Conservation (phyloP, 2,797 vertebrate genomes). For the Typhlichthys eigenmanni region DNA sequence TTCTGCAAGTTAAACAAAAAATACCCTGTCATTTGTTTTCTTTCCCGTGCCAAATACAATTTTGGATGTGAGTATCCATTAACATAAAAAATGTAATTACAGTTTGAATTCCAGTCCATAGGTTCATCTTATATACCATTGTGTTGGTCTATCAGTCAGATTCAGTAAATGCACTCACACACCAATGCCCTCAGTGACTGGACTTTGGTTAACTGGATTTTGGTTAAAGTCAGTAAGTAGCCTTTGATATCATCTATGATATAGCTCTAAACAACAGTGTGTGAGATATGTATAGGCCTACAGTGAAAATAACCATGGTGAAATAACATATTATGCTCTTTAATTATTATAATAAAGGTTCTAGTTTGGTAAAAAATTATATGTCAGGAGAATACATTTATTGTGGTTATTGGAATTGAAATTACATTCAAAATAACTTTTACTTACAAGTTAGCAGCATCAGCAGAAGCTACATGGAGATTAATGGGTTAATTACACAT, state of each 20-base stretch:
- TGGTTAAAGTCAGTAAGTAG: slow-evolving; percentile 34
- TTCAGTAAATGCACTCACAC: slow-evolving; percentile 41
- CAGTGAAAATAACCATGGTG: not conserved
- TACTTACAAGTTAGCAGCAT: not conserved
- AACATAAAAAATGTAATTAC: slow-evolving; percentile 2
- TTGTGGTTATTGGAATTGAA: not conserved
- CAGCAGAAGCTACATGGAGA: slow-evolving; percentile 26
- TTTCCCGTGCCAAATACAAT: not conserved
- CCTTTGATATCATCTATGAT: slow-evolving; percentile 7
- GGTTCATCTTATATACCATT: slow-evolving; percentile 59
- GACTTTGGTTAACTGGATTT: slow-evolving; percentile 43
- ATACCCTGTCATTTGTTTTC: slow-evolving; percentile 25
- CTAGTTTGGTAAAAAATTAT: too few species aligned
- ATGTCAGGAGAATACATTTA: not conserved
- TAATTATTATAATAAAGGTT: too few species aligned
- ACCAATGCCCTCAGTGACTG: slow-evolving; percentile 25
- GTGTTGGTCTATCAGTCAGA: slow-evolving; percentile 41
- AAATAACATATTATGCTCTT: too few species aligned
- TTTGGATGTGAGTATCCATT: slow-evolving; percentile 9
- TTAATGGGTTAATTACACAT: slow-evolving; percentile 76
- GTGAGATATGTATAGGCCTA: not conserved
- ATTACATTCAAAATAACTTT: not conserved
- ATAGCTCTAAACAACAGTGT: slow-evolving; percentile 3
- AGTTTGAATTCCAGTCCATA: slow-evolving; percentile 31
- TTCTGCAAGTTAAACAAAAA: slow-evolving; percentile 60